phyloP scores from a whole-genome alignment of 2,888 invertebrate species.

The Athripsodes cinereus region DNA sequence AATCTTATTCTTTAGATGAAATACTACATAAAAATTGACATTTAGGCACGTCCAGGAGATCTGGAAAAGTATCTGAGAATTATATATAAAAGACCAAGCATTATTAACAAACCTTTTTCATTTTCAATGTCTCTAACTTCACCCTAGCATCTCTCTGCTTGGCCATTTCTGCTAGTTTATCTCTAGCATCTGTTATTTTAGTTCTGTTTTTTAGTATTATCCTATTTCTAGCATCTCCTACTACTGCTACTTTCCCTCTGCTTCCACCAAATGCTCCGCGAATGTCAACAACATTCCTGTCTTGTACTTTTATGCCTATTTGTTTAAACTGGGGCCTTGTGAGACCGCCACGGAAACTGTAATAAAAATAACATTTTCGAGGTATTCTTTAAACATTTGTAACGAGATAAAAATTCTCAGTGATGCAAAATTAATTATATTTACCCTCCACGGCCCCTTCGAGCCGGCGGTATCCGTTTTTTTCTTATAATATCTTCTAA shows the following conservation, averaged over 20 bases:
- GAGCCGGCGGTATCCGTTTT: conserved; percentile 30
- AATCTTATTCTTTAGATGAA: too few relatives aligned
- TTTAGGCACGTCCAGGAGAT: too few relatives aligned
- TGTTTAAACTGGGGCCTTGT: conserved; percentile 18
- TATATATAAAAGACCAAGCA: too few relatives aligned
- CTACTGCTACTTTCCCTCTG: conserved; percentile 11
- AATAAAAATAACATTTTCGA: conserved; percentile 8
- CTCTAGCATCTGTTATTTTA: conserved; percentile 72
- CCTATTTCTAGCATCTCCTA: conserved; percentile 68
- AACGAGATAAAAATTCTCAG: background rate
- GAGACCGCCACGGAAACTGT: conserved; percentile 6
- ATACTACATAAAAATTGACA: too few relatives aligned
- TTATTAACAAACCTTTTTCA: conserved; percentile 43
- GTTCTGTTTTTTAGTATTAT: conserved; percentile 72
- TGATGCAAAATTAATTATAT: background rate
- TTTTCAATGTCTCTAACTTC: conserved; percentile 61
- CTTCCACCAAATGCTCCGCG: conserved; percentile 12
- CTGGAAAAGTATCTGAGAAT: too few relatives aligned
- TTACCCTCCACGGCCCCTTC: conserved; percentile 20
- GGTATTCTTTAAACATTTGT: background rate
- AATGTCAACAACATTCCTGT: background rate
- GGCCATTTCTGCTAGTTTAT: conserved; percentile 69
- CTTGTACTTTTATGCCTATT: background rate
- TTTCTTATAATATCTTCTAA: conserved; percentile 47
- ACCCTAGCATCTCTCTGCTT: conserved; percentile 70